These are phyloP conservation scores for Dendroctonus valens DNA, from an alignment of 1,140 invertebrate species.

Conservation along the genomic window DNA sequence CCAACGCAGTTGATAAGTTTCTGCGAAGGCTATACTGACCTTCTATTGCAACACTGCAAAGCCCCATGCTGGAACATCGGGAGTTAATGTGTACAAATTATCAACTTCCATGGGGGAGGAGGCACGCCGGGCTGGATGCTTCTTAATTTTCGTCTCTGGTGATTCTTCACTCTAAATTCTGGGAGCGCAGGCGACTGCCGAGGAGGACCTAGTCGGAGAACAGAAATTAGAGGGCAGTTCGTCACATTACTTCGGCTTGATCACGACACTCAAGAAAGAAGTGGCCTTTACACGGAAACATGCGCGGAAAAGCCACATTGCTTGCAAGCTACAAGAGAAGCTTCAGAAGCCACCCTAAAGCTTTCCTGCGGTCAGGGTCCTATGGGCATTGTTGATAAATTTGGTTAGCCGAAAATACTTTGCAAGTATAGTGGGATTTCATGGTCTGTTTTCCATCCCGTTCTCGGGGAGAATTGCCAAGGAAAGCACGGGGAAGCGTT, in stretches of 20 bases:
- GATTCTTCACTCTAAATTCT: constrained; percentile 73
- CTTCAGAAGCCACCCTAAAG: constrained; percentile 84
- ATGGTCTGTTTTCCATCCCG: constrained; percentile 90
- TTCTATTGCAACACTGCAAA: constrained; percentile 98
- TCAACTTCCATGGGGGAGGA: constrained; percentile 80
- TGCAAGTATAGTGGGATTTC: constrained; percentile 93
- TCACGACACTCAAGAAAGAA: constrained; percentile 97
- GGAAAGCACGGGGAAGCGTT: constrained; percentile 52
- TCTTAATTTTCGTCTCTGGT: constrained; percentile 86
- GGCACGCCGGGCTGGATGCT: constrained; percentile 81
- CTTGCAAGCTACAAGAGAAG: constrained; percentile 86
- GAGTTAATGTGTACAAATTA: constrained; percentile 90
- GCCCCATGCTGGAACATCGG: constrained; percentile 90
- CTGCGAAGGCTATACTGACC: constrained; percentile 91
- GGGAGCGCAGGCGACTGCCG: constrained; percentile 85
- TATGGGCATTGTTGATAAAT: constrained; percentile 95
- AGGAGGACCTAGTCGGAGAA: constrained; percentile 86
- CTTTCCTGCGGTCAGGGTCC: constrained; percentile 86
- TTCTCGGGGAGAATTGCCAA: constrained; percentile 67
- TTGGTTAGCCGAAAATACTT: constrained; percentile 96
- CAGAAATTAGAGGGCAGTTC: constrained; percentile 95
- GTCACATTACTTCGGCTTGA: constrained; percentile 93
- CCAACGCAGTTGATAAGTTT: constrained; percentile 97
- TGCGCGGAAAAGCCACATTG: constrained; percentile 83
- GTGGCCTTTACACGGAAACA: constrained; percentile 94